A percentile compares a stretch with the other conserved stretches of the same genome.
phyloP scores from a whole-genome alignment of 1,140 invertebrate genomes.

The Eurytemora carolleeae region DNA sequence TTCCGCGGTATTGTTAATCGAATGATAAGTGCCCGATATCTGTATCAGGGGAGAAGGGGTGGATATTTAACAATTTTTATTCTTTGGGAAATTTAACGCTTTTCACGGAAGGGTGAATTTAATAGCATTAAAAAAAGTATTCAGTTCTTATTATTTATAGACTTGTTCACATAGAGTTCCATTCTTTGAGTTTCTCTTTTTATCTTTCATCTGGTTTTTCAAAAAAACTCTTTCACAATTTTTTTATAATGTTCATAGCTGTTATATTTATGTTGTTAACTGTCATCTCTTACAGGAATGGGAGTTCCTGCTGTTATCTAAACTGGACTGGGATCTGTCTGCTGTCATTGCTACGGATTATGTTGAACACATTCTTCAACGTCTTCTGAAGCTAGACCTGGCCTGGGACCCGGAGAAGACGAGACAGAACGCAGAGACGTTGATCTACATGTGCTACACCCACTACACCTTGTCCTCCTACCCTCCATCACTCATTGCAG shows the following conservation, averaged over 20 bases:
- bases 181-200: too few relatives aligned
- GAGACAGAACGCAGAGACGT: conserved; percentile 19
- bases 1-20: too few relatives aligned
- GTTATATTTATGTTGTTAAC: background rate
- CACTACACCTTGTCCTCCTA: background rate
- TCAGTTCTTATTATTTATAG: too few relatives aligned
- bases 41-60: too few relatives aligned
- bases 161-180: too few relatives aligned
- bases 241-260: background rate
- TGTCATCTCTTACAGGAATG: conserved; percentile 41
- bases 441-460: conserved; percentile 6
- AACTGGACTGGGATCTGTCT: conserved; percentile 60
- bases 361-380: conserved; percentile 43
- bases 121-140: too few relatives aligned
- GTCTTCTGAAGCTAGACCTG: conserved; percentile 34
- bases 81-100: too few relatives aligned
- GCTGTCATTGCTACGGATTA: conserved; percentile 60
- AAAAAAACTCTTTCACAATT: too few relatives aligned
- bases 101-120: too few relatives aligned
- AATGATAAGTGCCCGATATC: too few relatives aligned
- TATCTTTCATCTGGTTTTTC: too few relatives aligned
- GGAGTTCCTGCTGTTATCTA: conserved; percentile 52
- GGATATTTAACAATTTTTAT: too few relatives aligned
- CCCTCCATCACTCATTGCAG: conserved; percentile 3
- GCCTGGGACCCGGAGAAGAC: conserved; percentile 26